Conservation (phyloP, 2,797 vertebrate genomes). For the Xiphorhynchus erythropygius region DNA sequence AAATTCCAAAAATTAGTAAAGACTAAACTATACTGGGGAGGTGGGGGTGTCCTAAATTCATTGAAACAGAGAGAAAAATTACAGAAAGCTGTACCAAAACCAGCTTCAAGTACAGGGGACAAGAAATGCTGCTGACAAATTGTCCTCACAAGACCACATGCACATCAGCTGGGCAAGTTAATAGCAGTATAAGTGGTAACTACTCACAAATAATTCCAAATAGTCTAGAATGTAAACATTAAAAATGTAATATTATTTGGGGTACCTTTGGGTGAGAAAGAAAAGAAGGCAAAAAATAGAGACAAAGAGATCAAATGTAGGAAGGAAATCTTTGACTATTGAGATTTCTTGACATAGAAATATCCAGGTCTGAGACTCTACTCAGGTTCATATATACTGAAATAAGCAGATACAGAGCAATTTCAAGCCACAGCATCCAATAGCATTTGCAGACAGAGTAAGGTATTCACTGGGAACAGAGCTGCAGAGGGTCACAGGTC, state of each 20-base stretch:
- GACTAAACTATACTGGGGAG: not conserved
- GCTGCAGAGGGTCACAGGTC: not conserved
- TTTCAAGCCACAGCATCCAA: not conserved
- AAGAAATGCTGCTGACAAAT: not conserved
- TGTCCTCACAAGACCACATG: not conserved
- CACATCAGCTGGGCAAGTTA: not conserved
- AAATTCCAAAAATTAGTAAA: not conserved
- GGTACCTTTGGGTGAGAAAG: not conserved
- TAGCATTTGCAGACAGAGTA: not conserved
- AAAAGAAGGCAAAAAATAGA: not conserved
- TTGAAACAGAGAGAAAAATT: not conserved
- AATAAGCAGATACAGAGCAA: not conserved
- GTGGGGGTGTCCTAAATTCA: not conserved
- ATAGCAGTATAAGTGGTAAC: not conserved
- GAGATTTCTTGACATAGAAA: not conserved
- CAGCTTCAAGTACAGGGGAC: not conserved
- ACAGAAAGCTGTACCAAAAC: not conserved
- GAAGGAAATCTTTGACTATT: not conserved
- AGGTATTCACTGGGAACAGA: accelerated
- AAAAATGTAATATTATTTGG: not conserved
- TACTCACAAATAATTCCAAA: not conserved
- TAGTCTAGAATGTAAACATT: not conserved
- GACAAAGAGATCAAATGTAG: not conserved
- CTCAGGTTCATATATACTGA: not conserved
- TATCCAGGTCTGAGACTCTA: not conserved